Evolutionary conservation across 2,113 vertebrate species (phyloP).

Genomic region (Ciconia maguari): DNA sequence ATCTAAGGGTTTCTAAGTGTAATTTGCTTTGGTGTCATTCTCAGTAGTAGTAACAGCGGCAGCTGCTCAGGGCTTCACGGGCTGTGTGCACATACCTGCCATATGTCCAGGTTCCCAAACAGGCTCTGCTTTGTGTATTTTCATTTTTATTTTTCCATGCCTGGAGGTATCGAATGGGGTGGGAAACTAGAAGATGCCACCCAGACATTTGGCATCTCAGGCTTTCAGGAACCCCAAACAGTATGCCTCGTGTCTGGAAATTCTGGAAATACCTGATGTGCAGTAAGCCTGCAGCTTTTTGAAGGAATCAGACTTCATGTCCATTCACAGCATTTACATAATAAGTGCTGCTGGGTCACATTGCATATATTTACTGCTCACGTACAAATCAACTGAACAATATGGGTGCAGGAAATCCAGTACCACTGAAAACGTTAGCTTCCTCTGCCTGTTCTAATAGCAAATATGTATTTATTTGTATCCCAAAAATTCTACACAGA

Average conservation of each 20-base stretch:
- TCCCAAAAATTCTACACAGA: background rate
- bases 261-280: background rate
- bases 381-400: background rate
- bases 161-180: background rate
- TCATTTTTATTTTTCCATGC: background rate
- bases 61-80: background rate
- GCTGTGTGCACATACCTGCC: background rate
- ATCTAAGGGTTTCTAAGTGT: background rate
- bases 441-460: background rate
- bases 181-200: background rate
- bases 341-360: background rate
- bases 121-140: background rate
- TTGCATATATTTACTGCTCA: background rate
- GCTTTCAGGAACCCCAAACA: background rate
- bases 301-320: background rate
- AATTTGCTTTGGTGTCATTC: background rate
- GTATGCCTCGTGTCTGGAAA: background rate
- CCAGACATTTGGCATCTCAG: background rate
- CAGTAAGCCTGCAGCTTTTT: background rate
- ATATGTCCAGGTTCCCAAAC: background rate
- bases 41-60: background rate
- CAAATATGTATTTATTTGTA: background rate
- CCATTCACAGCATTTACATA: background rate
- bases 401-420: background rate
- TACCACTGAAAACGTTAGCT: background rate